Base-by-base conservation (phyloP, 2,888 invertebrate genomes). In the Cyclophora albipunctata region DNA sequence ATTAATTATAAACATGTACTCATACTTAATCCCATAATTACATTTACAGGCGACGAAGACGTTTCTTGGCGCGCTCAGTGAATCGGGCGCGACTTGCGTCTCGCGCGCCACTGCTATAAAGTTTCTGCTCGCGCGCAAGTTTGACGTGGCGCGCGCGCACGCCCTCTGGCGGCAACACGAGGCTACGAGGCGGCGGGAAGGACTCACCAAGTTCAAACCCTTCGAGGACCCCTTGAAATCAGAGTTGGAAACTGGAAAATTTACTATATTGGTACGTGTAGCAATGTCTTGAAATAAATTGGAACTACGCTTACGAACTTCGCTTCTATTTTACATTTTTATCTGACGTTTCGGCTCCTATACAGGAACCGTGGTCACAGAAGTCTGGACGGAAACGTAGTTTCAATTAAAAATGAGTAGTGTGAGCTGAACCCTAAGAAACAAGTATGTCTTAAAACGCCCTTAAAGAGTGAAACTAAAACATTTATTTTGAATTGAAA, bases 161-260 rank as follows among this genome's bases (percentile, higher is more conserved):
- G 93, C 95, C 7, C 90, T 98, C n/a, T 98, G 96, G 84, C 93
- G 96, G 67, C 96, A 97, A 73, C 98, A 98, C 84, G 96, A 98
- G 87, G 92, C 93, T 50, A 97, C 96, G 46, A 91, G 98, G 58
- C 91, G 93, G 57, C 91, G 94, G 58, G 98, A 98, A 86, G 96
- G 96, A 48, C 91, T 98, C 57, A 92, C 91, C 59, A 91, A 93
- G 68, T 94, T 98, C 68, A 93, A 98, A 81, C 95, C 97, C 3
- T 91, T 91, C 62, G 91, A 92, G 67, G 96, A 96, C 69, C 96
- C 96, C 1, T 90, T 98, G 47, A 92, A 93, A 71, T 92, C 93
- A 41, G 98, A 98, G 89, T 85, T 98, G 57, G 92, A 93, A 69
- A 97, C 98, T 51, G 97, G 96, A 64, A 98, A 98, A 91, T 98